Conservation (phyloP, 2,113 vertebrate genomes). For the Ellobius talpinus region DNA sequence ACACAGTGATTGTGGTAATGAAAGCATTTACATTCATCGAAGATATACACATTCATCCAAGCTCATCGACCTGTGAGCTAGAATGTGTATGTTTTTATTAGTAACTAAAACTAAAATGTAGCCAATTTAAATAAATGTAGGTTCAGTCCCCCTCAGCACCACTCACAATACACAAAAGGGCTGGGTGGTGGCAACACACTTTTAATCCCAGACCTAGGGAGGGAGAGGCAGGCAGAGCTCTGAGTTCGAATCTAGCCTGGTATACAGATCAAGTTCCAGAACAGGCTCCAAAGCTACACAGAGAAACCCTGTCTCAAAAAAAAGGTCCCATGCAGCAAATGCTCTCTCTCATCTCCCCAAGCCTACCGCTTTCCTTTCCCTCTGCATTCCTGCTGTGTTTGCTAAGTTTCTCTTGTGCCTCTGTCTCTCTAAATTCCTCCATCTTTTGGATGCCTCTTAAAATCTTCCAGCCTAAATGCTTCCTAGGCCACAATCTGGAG, state of each 20-base stretch:
- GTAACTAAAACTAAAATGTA: slow-evolving; percentile 39
- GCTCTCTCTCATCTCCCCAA: not conserved
- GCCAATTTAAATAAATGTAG: slow-evolving; percentile 7
- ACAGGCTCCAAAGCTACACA: not conserved
- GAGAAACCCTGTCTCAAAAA: not conserved
- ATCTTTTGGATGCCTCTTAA: not conserved
- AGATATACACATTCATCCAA: not conserved
- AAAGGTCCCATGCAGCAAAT: not conserved
- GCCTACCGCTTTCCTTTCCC: not conserved
- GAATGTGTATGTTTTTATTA: not conserved
- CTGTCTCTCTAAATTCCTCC: not conserved
- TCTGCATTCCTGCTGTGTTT: not conserved
- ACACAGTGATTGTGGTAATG: not conserved
- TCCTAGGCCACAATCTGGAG: not conserved
- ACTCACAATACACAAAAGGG: not conserved
- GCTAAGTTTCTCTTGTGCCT: not conserved
- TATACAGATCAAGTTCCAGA: not conserved
- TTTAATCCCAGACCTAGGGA: not conserved
- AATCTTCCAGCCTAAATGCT: not conserved
- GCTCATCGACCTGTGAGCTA: not conserved
- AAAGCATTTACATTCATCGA: not conserved
- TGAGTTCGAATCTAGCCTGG: not conserved
- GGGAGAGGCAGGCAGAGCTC: not conserved
- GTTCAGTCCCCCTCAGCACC: not conserved
- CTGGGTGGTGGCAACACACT: not conserved